phyloP scores from a whole-genome alignment of 2,113 vertebrate genomes.

The Megaleporinus macrocephalus region DNA sequence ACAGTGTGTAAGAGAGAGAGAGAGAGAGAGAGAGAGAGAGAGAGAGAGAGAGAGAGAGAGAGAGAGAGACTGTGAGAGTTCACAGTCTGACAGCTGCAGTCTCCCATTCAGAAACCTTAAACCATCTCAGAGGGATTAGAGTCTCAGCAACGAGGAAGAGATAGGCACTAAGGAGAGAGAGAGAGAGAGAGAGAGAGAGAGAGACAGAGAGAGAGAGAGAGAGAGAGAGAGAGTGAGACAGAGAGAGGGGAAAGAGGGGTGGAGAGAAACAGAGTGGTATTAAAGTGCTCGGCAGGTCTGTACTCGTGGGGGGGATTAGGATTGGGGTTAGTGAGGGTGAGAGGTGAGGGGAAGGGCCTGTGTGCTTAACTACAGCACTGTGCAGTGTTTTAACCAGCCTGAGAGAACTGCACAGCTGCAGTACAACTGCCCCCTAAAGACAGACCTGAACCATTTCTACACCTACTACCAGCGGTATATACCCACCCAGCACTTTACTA shows the following conservation, averaged over 20 bases:
- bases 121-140: conserved; percentile 26
- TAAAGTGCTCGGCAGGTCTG: conserved; percentile 14
- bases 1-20: not conserved
- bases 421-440: not conserved
- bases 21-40: not conserved
- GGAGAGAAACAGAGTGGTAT: not conserved
- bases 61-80: conserved; percentile 11
- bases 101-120: conserved; percentile 17
- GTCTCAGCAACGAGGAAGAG: conserved; percentile 18
- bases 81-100: conserved; percentile 14
- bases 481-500: too few species aligned
- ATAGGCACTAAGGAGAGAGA: not conserved
- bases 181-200: not conserved
- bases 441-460: not conserved
- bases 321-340: conserved; percentile 10
- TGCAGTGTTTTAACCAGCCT: conserved; percentile 2
- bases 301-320: conserved; percentile 16
- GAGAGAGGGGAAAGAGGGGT: not conserved
- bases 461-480: too few species aligned
- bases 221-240: not conserved
- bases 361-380: not conserved
- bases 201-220: not conserved
- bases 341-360: conserved; percentile 14
- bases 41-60: not conserved
- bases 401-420: not conserved